Percentiles rank a stretch among this genome's conserved stretches.
Conservation (phyloP, 2,113 vertebrate species). For the Macrotus californicus region DNA sequence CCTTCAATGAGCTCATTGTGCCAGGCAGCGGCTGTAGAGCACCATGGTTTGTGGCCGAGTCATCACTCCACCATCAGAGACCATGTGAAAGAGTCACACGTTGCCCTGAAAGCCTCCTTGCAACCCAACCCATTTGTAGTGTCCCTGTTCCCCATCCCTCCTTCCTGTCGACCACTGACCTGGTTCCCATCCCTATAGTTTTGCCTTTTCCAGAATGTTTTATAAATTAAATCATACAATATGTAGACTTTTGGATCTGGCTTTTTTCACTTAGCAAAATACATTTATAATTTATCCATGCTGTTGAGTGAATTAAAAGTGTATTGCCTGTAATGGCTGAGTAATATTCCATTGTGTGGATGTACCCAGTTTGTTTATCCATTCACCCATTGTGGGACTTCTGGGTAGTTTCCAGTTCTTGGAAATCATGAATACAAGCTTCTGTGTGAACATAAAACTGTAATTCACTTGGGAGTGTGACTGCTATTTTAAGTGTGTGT, state of each 20-base stretch:
- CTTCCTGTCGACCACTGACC: background rate
- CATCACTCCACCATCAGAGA: background rate
- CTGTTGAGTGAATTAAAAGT: background rate
- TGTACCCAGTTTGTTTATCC: background rate
- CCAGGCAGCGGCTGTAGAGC: background rate
- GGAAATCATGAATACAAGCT: background rate
- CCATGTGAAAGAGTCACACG: background rate
- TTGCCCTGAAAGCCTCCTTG: background rate
- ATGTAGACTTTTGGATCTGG: background rate
- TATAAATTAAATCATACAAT: background rate
- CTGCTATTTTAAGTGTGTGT: background rate
- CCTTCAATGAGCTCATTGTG: background rate
- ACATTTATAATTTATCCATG: background rate
- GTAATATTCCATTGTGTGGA: background rate
- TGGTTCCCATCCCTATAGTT: background rate
- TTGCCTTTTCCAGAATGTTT: background rate
- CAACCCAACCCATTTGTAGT: background rate
- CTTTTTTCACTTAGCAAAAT: background rate
- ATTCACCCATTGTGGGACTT: background rate
- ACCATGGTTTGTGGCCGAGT: background rate
- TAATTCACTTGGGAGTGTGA: background rate
- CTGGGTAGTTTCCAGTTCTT: background rate
- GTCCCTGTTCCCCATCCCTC: no score
- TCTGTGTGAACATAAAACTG: background rate
- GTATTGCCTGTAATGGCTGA: background rate